Evolutionary conservation across 2,888 invertebrate genomes (phyloP).

Genomic region (Trichopria drosophilae): DNA sequence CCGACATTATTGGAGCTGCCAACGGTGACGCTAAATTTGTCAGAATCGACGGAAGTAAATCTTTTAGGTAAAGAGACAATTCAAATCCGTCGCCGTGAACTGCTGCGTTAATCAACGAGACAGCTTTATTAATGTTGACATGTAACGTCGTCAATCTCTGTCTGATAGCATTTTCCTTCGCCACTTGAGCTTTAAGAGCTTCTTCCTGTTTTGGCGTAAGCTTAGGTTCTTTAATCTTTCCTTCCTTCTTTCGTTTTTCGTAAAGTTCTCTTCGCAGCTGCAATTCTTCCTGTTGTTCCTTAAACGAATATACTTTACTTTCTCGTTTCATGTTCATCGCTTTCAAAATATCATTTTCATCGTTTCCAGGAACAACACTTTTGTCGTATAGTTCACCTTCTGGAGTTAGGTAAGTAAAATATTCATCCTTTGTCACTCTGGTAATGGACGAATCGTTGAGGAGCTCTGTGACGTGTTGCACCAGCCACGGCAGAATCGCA

Average conservation of each 20-base stretch:
- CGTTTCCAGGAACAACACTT: constrained; percentile 70
- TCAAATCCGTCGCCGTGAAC: constrained; percentile 61
- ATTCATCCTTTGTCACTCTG: constrained; percentile 77
- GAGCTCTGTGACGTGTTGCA: constrained; percentile 64
- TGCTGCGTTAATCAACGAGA: constrained; percentile 61
- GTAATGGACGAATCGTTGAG: constrained; percentile 70
- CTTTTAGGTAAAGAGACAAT: constrained; percentile 63
- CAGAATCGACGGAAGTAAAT: constrained; percentile 65
- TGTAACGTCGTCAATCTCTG: constrained; percentile 65
- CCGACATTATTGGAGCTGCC: constrained; percentile 70
- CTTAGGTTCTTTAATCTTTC: constrained; percentile 73
- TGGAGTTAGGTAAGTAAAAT: constrained; percentile 79
- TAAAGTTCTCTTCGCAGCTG: constrained; percentile 90
- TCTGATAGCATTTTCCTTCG: constrained; percentile 81
- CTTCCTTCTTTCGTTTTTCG: constrained; percentile 80
- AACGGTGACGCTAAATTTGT: constrained; percentile 75
- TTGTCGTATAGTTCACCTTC: constrained; percentile 92
- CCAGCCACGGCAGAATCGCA: constrained; percentile 67
- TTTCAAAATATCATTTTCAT: constrained; percentile 58
- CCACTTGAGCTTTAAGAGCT: constrained; percentile 80
- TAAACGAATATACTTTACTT: constrained; percentile 94
- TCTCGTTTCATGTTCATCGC: constrained; percentile 87
- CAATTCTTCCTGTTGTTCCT: constrained; percentile 93
- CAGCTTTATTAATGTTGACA: constrained; percentile 48
- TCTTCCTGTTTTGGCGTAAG: constrained; percentile 90